These are phyloP conservation scores for Echeneis naucrates DNA, from an alignment of 2,797 vertebrate genomes.

Conservation along the genomic window DNA sequence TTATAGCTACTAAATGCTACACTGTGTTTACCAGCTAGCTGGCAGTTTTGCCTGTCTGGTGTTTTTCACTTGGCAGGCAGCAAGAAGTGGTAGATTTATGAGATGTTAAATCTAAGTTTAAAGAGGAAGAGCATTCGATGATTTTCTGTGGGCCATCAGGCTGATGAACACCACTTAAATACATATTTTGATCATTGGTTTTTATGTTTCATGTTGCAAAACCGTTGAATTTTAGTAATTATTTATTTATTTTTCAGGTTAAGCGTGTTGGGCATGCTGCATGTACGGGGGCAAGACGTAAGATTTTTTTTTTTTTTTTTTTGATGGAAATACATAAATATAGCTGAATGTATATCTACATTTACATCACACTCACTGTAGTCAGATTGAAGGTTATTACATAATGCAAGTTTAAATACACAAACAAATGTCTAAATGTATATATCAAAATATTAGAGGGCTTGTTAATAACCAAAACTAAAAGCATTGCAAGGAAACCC, in stretches of 20 bases:
- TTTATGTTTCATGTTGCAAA: too few species aligned
- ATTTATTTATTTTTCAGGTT: too few species aligned
- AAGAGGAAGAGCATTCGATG: background rate
- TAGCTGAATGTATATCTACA: too few species aligned
- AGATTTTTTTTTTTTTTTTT: too few species aligned
- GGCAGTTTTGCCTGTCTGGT: background rate
- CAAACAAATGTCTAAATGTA: background rate
- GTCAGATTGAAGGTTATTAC: background rate
- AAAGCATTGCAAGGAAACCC: background rate
- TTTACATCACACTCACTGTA: background rate
- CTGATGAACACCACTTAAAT: too few species aligned
- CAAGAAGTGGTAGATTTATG: background rate
- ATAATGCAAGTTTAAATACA: constrained; percentile 4
- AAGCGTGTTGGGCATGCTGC: too few species aligned
- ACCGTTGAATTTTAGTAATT: too few species aligned
- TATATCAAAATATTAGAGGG: background rate
- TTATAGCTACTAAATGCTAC: background rate
- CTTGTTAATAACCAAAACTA: background rate
- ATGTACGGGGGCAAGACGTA: too few species aligned
- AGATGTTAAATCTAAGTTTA: background rate
- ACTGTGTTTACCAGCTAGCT: background rate
- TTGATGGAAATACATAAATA: too few species aligned
- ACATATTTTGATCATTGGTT: too few species aligned
- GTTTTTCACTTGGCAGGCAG: background rate
- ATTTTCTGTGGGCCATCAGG: constrained; percentile 4